Evolutionary conservation across 2,888 invertebrate species (phyloP), one percentile per base, ranked within the genome.

Genomic region (Heliconius hortense): DNA sequence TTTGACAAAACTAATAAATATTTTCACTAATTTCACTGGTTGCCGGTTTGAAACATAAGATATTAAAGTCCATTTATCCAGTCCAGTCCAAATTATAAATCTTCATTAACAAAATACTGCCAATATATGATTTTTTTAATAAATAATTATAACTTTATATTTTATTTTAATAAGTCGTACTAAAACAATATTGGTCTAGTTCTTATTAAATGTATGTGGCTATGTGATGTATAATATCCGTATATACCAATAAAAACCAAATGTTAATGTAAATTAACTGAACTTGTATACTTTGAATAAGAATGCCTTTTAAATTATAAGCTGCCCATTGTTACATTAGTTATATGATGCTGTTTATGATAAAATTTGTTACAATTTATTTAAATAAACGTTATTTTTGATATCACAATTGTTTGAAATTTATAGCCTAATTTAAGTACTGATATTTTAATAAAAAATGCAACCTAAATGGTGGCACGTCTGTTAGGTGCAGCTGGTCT

Each of bases 281-380:
- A 71, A 60, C 10, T 26, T 62, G 43, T 71, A 62, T 60, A 71
- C 62, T 43, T 26, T 28, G 70, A 31, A n/a, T 62, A 69, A 59
- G 18, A 21, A 66, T 43, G 24, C 71, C 35, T 60, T 66, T 71
- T 53, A 63, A 39, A 66, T 24, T 64, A 64, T 70, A 75, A 75
- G 59, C 35, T 76, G 63, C 63, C 76, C 72, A 76, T 78, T 73
- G 71, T 77, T 67, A 43, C 31, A 73, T 69, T 76, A 43, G 59
- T 60, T 59, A 68, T 63, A 62, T 53, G 72, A 69, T 31, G 78
- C 76, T 73, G 75, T 62, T 77, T 71, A 75, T 67, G 35, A 69
- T 72, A 74, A 73, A 74, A 75, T 28, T 74, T 79, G 77, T 80
- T 79, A 79, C 75, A 70, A 75, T n/a, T 59, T 73, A 70, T 70